A percentile compares a stretch with the other conserved stretches of the same genome.
Conservation (phyloP, 2,113 vertebrate genomes). For the Solea solea region DNA sequence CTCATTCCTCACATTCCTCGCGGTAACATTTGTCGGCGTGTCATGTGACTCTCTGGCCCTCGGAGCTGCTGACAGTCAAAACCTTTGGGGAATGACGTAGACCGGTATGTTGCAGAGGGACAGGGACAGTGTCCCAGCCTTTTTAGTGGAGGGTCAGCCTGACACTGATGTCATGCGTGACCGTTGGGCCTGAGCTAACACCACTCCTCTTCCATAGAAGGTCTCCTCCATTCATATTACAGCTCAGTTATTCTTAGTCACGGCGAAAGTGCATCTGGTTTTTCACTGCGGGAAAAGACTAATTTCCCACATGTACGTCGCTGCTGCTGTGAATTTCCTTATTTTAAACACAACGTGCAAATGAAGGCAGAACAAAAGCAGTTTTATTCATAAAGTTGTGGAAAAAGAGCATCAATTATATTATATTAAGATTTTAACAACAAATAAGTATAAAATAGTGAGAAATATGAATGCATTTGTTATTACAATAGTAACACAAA, state of each 20-base stretch:
- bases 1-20: constrained; percentile 71
- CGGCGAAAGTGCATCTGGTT: constrained; percentile 26
- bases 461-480: too few relatives aligned
- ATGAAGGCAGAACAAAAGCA: too few relatives aligned
- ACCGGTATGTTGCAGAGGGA: constrained; percentile 8
- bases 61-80: constrained; percentile 51
- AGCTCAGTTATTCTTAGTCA: constrained; percentile 65
- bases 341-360: too few relatives aligned
- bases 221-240: constrained; percentile 60
- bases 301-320: constrained; percentile 38
- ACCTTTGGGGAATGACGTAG: constrained; percentile 44
- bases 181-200: constrained; percentile 59
- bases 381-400: too few relatives aligned
- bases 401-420: too few relatives aligned
- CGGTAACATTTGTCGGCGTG: constrained; percentile 22
- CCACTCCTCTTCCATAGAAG: constrained; percentile 67
- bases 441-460: too few relatives aligned
- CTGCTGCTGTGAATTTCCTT: neutral
- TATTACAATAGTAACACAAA: too few relatives aligned
- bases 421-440: too few relatives aligned
- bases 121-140: constrained; percentile 35
- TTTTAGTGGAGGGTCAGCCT: constrained; percentile 61
- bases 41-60: constrained; percentile 54
- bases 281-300: constrained; percentile 43
- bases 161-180: constrained; percentile 69